Evolutionary conservation across 1,140 invertebrate genomes (phyloP).

Genomic region (Saccostrea glomerata): DNA sequence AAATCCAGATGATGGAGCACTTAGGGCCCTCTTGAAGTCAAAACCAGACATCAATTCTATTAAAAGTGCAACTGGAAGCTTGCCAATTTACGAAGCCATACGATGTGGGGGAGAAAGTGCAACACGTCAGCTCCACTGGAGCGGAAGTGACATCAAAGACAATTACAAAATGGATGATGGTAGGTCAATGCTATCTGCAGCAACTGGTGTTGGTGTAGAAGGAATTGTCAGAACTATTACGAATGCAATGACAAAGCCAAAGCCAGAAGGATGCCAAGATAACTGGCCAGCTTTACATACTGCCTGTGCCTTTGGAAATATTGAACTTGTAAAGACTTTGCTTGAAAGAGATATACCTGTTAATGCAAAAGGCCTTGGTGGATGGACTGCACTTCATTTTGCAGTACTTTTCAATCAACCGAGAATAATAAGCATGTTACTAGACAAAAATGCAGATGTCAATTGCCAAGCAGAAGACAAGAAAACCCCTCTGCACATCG

Average conservation of each 20-base stretch:
- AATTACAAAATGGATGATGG: conserved; percentile 43
- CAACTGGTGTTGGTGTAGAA: conserved; percentile 40
- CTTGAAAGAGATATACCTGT: conserved; percentile 37
- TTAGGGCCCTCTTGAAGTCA: conserved; percentile 37
- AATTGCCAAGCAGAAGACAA: conserved; percentile 54
- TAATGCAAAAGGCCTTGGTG: conserved; percentile 29
- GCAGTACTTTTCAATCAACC: conserved; percentile 58
- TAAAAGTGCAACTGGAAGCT: conserved; percentile 20
- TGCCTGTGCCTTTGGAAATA: conserved; percentile 49
- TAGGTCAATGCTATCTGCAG: conserved; percentile 44
- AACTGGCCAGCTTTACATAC: conserved; percentile 43
- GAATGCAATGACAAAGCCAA: background rate
- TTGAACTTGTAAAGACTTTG: conserved; percentile 29
- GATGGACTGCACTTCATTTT: conserved; percentile 62
- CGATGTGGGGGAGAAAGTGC: conserved; percentile 39
- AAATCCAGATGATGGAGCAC: conserved; percentile 50
- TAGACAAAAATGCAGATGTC: conserved; percentile 56
- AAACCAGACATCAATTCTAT: conserved; percentile 37
- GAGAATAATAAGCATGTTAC: conserved; percentile 55
- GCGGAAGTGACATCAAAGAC: background rate
- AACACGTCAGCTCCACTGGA: conserved; percentile 13
- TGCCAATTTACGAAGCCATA: conserved; percentile 50
- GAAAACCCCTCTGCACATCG: conserved; percentile 68
- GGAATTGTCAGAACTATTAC: conserved; percentile 22
- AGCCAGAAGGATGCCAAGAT: conserved; percentile 9